Base-by-base conservation (phyloP, 2,797 vertebrate species). In the Synanceia verrucosa region DNA sequence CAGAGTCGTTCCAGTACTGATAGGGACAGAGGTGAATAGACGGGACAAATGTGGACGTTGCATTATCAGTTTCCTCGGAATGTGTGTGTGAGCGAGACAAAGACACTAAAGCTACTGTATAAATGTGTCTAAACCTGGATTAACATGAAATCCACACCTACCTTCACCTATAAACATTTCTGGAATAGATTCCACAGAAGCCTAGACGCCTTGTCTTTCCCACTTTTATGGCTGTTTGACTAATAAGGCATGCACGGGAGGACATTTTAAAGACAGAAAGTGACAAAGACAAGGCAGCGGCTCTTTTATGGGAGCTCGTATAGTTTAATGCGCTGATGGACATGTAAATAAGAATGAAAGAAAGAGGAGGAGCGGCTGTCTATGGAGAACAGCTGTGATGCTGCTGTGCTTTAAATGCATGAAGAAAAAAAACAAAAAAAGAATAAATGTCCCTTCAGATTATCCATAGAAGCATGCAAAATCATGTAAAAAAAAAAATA, bases 1-100 rank as follows among this genome's bases (percentile, higher is more conserved):
- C 12, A n/a, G 66, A 86, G 67, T 44, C 69, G 84, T 84, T 86
- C 83, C 76, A 86, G 47, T 58, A 60, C 63, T 68, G 82, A 89
- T 73, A 79, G 70, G 39, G 56, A 75, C 69, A 70, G 58, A 74
- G 70, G 78, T 66, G 51, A 82, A 75, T 18, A 61, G 75, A 43
- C 11, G 2, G 62, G 48, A 31, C n/a, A 4, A 61, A 74, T 65
- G 21, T 44, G 28, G 43, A 57, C 57, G 28, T 31, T 48, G 21
- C 34, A 52, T 66, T 69, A 26, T 70, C 10, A 29, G 23, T 60
- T 19, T 46, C 23, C 51, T 28, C n/a, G n/a, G n/a, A n/a, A 23
- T 41, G 41, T 24, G 28, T 21, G 19, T 19, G 58, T 26, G 29
- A 12, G 14, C 8, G 26, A 9, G 46, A 50, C 21, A 24, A 28